phyloP scores from a whole-genome alignment of 2,797 vertebrate genomes.

The Poeciliopsis infans region DNA sequence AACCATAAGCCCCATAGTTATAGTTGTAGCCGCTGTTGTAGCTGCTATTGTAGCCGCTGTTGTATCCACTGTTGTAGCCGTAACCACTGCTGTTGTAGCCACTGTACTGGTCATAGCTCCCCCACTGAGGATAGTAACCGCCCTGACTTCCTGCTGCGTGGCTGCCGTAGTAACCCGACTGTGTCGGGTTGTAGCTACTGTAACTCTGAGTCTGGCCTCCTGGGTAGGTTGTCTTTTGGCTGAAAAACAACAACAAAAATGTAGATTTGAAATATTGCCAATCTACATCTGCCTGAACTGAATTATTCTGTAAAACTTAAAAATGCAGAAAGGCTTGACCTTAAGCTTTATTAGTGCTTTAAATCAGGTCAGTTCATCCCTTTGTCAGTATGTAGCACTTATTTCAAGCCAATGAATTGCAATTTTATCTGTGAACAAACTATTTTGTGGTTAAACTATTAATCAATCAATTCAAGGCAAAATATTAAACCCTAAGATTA shows the following conservation, averaged over 20 bases:
- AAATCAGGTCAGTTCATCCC: neutral
- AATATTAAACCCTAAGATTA: too few species aligned
- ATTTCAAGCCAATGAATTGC: neutral
- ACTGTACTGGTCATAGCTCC: conserved; percentile 87
- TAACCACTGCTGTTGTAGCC: conserved; percentile 78
- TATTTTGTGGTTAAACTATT: neutral
- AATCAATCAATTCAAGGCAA: too few species aligned
- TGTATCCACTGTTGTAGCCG: conserved; percentile 71
- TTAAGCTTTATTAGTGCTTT: neutral
- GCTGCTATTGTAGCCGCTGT: conserved; percentile 65
- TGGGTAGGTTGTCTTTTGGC: conserved; percentile 85
- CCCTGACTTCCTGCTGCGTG: conserved; percentile 46
- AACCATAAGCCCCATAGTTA: conserved; percentile 81
- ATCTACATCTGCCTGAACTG: neutral
- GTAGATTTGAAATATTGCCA: neutral
- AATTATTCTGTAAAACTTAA: neutral
- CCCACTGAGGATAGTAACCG: conserved; percentile 85
- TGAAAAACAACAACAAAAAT: conserved; percentile 41
- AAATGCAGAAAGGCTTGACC: neutral
- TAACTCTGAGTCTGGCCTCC: conserved; percentile 79
- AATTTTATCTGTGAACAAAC: neutral
- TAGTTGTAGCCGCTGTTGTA: conserved; percentile 79
- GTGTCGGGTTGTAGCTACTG: conserved; percentile 80
- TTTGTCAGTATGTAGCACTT: neutral
- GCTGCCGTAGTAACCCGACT: conserved; percentile 73